Evolutionary conservation across 1,140 invertebrate genomes (phyloP).

Genomic region (Dinoponera quadriceps): DNA sequence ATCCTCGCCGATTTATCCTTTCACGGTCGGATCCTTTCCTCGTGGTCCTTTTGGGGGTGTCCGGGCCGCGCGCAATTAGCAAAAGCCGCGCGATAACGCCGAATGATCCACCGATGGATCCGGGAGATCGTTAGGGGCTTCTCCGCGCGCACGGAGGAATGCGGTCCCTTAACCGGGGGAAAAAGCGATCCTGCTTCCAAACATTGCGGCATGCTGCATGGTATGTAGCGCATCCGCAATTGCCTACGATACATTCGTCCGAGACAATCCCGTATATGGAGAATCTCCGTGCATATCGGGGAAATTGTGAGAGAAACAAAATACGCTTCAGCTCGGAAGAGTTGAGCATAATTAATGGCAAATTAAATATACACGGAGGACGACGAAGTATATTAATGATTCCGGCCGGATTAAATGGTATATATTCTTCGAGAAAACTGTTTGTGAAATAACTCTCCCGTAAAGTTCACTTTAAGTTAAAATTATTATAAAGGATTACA

Average conservation of each 20-base stretch:
- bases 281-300: not conserved
- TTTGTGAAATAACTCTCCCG: too few relatives aligned
- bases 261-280: not conserved
- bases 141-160: conserved; percentile 14
- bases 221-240: not conserved
- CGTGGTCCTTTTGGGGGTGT: conserved; percentile 16
- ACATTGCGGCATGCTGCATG: conserved; percentile 5
- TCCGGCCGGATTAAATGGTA: too few relatives aligned
- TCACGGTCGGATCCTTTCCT: not conserved
- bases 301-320: too few relatives aligned
- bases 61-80: conserved; percentile 76
- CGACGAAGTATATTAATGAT: too few relatives aligned
- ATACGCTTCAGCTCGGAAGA: too few relatives aligned
- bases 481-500: too few relatives aligned
- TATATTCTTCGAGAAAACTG: too few relatives aligned
- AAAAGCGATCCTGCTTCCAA: conserved; percentile 4
- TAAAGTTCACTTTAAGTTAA: too few relatives aligned
- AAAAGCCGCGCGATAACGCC: conserved; percentile 73
- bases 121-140: conserved; percentile 52
- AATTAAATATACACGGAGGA: too few relatives aligned
- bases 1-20: conserved; percentile 20
- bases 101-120: conserved; percentile 50
- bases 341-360: too few relatives aligned
- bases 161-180: not conserved
- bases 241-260: not conserved